phyloP scores from a whole-genome alignment of 35 echinoderm and acorn worm species.

The Heliocidaris tuberculata region DNA sequence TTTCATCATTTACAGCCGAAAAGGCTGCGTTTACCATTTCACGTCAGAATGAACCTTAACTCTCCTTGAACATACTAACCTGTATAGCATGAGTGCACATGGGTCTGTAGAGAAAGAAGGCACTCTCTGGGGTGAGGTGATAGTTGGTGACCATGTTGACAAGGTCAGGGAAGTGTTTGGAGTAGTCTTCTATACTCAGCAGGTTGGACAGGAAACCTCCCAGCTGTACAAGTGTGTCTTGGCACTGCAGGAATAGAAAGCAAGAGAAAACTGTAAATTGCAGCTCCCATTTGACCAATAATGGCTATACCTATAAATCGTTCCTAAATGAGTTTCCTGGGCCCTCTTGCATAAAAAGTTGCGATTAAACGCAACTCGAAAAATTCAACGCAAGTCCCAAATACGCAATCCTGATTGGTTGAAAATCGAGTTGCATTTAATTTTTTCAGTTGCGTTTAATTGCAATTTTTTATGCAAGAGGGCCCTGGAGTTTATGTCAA shows the following conservation, averaged over 20 bases:
- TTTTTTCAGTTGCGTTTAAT: too few relatives aligned
- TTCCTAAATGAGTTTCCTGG: background rate
- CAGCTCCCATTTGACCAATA: background rate
- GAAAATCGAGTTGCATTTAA: too few relatives aligned
- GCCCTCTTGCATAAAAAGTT: too few relatives aligned
- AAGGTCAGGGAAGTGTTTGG: slow-evolving; percentile 83
- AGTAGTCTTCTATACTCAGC: slow-evolving; percentile 87
- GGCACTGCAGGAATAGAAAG: slow-evolving; percentile 70
- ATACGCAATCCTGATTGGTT: too few relatives aligned
- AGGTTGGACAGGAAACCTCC: slow-evolving; percentile 85
- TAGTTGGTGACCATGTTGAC: slow-evolving; percentile 74
- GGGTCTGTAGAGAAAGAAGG: slow-evolving; percentile 93
- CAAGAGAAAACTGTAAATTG: background rate
- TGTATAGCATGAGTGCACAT: slow-evolving; percentile 77
- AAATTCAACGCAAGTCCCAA: too few relatives aligned
- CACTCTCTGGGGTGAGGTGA: slow-evolving; percentile 88
- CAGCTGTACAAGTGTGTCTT: slow-evolving; percentile 94
- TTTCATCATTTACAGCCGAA: too few relatives aligned
- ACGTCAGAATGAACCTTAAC: too few relatives aligned
- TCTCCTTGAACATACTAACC: slow-evolving; percentile 79
- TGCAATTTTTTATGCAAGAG: too few relatives aligned
- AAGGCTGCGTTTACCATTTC: too few relatives aligned
- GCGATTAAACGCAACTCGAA: too few relatives aligned
- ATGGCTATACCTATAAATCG: background rate
- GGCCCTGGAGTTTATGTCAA: background rate